Evolutionary conservation across 2,797 vertebrate species (phyloP).

Genomic region (Muscicapa striata): DNA sequence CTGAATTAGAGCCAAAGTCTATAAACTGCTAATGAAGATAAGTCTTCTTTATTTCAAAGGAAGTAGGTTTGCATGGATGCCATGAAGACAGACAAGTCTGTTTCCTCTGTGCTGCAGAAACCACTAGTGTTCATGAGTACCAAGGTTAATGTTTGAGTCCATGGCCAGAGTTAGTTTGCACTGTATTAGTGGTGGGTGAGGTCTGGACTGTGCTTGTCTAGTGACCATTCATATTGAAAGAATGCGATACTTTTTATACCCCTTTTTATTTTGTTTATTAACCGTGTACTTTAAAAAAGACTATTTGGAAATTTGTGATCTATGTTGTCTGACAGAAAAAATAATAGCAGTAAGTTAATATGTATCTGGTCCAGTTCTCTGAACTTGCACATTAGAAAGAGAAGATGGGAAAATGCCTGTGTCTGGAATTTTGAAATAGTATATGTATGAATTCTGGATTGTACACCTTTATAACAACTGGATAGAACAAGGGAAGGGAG

Average conservation of each 20-base stretch:
- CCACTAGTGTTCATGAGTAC: background rate
- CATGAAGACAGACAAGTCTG: background rate
- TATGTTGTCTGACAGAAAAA: background rate
- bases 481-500: accelerated
- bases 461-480: background rate
- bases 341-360: background rate
- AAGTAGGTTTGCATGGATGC: background rate
- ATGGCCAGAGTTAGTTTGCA: background rate
- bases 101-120: background rate
- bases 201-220: background rate
- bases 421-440: background rate
- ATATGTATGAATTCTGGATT: background rate
- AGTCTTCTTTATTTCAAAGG: background rate
- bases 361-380: background rate
- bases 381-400: background rate
- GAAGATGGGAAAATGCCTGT: background rate
- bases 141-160: background rate
- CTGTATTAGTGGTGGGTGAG: background rate
- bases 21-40: background rate
- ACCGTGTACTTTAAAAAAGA: background rate
- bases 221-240: background rate
- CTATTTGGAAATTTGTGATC: background rate
- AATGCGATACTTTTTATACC: background rate
- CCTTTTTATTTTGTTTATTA: background rate
- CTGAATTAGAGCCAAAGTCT: background rate